These are phyloP conservation scores for Pocillopora grandis DNA, from an alignment of 92 coral and sea anemone species.

Conservation along the genomic window DNA sequence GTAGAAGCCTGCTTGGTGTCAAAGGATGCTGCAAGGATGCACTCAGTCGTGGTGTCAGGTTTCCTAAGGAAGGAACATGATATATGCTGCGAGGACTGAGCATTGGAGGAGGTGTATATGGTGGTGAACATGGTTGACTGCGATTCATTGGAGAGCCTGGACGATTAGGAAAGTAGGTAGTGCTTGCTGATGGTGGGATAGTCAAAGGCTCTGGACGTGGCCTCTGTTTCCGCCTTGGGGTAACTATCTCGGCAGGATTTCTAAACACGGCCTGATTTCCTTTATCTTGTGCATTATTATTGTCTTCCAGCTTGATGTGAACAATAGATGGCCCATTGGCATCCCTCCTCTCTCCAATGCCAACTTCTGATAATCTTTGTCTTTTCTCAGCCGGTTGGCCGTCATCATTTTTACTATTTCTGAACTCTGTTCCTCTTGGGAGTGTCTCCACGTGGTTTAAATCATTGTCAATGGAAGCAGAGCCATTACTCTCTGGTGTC, in stretches of 20 bases:
- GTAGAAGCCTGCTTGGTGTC: slow-evolving; percentile 93
- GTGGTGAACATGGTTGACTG: slow-evolving; percentile 85
- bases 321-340: slow-evolving; percentile 15
- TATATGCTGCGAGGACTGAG: slow-evolving; percentile 93
- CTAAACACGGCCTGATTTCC: slow-evolving; percentile 72
- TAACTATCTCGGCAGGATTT: slow-evolving; percentile 80
- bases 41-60: slow-evolving; percentile 82
- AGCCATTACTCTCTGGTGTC: slow-evolving; percentile 54
- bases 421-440: slow-evolving; percentile 55
- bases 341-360: slow-evolving; percentile 15
- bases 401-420: slow-evolving; percentile 35
- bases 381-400: slow-evolving; percentile 45
- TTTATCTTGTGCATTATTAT: slow-evolving; percentile 44
- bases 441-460: slow-evolving; percentile 43
- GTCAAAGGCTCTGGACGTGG: slow-evolving; percentile 92
- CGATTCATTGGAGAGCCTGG: slow-evolving; percentile 74
- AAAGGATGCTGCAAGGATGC: slow-evolving; percentile 76
- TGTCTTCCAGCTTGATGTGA: slow-evolving; percentile 34
- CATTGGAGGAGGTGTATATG: slow-evolving; percentile 99
- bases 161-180: slow-evolving; percentile 49
- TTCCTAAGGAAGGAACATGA: slow-evolving; percentile 81
- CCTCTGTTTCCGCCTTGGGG: slow-evolving; percentile 85
- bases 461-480: slow-evolving; percentile 46
- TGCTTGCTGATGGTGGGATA: slow-evolving; percentile 84
- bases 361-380: slow-evolving; percentile 38